Evolutionary conservation across 1,140 invertebrate species (phyloP).

Genomic region (Holcopasites calliopsidis): DNA sequence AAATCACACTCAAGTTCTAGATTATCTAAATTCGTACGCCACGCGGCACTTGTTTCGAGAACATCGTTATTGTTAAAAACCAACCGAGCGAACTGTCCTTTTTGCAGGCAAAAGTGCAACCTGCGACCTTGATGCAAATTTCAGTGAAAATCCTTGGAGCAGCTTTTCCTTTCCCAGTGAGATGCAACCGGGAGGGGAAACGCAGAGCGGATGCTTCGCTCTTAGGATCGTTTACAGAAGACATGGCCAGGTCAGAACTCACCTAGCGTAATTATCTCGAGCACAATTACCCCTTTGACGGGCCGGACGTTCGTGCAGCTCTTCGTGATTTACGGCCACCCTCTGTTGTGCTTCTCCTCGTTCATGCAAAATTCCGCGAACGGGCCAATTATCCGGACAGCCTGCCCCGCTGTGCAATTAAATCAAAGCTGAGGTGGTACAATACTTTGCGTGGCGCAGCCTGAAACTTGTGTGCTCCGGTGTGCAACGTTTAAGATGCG

Average conservation of each 20-base stretch:
- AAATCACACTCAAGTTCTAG: no score
- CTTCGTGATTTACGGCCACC: conserved; percentile 37
- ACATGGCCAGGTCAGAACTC: conserved; percentile 22
- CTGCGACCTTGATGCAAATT: background rate
- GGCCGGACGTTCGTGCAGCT: conserved; percentile 6
- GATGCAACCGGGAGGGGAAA: no score
- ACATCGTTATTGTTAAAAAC: background rate
- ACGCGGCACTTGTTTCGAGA: background rate
- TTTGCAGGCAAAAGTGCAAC: no score
- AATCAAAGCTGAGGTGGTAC: background rate
- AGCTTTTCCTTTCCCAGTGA: background rate
- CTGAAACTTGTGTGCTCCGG: no score
- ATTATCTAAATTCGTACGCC: background rate
- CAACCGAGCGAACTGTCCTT: no score
- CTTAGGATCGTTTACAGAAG: conserved; percentile 22
- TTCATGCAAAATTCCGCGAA: conserved; percentile 29
- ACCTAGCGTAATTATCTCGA: conserved; percentile 36
- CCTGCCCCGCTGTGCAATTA: background rate
- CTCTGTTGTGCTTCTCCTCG: background rate
- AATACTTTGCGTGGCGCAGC: no score
- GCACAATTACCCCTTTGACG: conserved; percentile 41
- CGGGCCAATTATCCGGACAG: conserved; percentile 18
- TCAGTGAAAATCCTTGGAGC: background rate
- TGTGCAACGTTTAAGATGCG: background rate
- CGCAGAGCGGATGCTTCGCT: conserved; percentile 5